Evolutionary conservation across 2,888 invertebrate genomes (phyloP), one percentile per base, ranked within the genome.

Genomic region (Temnothorax rugatulus): DNA sequence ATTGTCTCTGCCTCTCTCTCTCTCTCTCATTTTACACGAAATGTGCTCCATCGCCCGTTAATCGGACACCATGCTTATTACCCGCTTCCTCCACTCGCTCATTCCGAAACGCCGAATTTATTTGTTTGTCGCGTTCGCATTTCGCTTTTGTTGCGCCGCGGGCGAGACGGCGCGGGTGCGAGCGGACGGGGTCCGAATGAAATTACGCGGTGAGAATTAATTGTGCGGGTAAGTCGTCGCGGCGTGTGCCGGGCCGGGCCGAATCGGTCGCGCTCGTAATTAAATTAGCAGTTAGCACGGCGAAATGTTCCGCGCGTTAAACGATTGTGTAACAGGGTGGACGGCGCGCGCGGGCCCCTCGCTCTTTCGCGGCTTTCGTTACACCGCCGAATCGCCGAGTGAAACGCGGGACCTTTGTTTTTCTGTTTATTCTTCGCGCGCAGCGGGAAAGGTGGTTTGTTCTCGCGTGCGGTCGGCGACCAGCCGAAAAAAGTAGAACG

Each of bases 201-300:
- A 91, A 91, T 90, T 91, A 90, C 88, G 88, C 89, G 89, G 86
- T 85, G 54, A 84, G 88, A 91, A 91, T 91, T 91, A 91, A 91
- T 91, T 90, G 86, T 81, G 82, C 86, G 69, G 54, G 25, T 66
- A 82, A 84, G 85, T 84, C 83, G 75, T 79, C 54, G 54, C 47
- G 38, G 73, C 82, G 83, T 69, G 63, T 69, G 63, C 75, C 38
- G 75, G 66, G n/a, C 83, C 69, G 66, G 47, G 76, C 63, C 66
- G 13, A 7, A 15, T 15, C 44, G 59, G 47, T 59, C 68, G 41
- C 66, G 25, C 73, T 38, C 68, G 84, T 87, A 87, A 87, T 88
- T 86, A 87, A 88, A 87, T 88, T 86, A 87, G 84, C 84, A 77
- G 86, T 88, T 86, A 87, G 84, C 84, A 77, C 64, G 54, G 83